phyloP scores from a whole-genome alignment of 2,113 vertebrate genomes.

The Forbesichthys agassizii region DNA sequence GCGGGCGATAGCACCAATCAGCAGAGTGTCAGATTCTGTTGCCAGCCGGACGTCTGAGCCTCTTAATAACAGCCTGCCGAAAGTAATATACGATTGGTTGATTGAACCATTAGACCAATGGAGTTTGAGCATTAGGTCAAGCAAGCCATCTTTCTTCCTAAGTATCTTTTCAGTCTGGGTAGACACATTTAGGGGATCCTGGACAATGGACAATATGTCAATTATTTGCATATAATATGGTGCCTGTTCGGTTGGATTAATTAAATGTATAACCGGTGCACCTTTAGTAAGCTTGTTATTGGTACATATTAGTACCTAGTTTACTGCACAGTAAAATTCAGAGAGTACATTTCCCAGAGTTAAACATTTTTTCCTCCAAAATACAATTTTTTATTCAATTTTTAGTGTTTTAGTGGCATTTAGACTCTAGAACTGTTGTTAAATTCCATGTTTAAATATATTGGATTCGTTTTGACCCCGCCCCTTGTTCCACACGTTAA shows the following conservation, averaged over 20 bases:
- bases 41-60: constrained; percentile 61
- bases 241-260: not conserved
- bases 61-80: constrained; percentile 61
- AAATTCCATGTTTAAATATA: no score
- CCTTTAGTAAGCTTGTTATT: not conserved
- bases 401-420: no score
- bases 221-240: not conserved
- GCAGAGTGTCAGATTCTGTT: constrained; percentile 41
- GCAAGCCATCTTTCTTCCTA: constrained; percentile 42
- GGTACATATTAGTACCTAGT: not conserved
- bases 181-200: constrained; percentile 17
- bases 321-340: no score
- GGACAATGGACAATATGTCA: constrained; percentile 2
- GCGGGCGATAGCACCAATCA: constrained; percentile 70
- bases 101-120: constrained; percentile 50
- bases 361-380: no score
- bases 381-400: no score
- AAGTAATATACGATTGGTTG: constrained; percentile 68
- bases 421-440: no score
- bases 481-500: no score
- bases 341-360: constrained; percentile 7
- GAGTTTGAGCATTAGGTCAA: constrained; percentile 39
- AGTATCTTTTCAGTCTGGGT: constrained; percentile 50
- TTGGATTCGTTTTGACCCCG: no score
- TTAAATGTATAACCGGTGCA: not conserved